Conservation (phyloP, 2,113 vertebrate genomes). For the Jaculus jaculus region DNA sequence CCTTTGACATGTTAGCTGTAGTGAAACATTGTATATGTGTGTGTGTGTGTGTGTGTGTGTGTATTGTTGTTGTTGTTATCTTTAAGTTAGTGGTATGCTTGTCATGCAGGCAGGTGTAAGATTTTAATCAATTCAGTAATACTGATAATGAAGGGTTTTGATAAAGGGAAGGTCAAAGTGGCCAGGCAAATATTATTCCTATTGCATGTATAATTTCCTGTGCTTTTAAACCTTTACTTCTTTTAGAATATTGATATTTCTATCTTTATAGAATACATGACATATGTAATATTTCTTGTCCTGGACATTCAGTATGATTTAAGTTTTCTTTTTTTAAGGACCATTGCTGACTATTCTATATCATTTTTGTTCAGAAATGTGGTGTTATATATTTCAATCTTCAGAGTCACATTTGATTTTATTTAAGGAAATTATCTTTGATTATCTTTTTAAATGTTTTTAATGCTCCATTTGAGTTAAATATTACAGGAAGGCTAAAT, state of each 20-base stretch:
- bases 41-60: constrained; percentile 25
- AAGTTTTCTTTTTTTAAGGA: neutral
- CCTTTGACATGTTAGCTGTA: neutral
- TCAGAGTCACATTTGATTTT: neutral
- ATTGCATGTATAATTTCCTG: neutral
- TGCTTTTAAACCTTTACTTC: neutral
- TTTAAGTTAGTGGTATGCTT: constrained; percentile 10
- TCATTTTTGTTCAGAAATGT: neutral
- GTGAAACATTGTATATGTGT: neutral
- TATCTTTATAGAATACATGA: constrained; percentile 26
- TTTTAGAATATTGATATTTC: constrained; percentile 25
- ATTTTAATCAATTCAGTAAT: constrained; percentile 40
- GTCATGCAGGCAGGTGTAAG: neutral
- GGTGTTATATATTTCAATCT: neutral
- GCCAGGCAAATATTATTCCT: constrained; percentile 38
- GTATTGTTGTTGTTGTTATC: constrained; percentile 60
- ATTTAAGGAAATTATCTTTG: neutral
- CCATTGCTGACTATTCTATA: neutral
- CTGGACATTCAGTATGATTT: neutral
- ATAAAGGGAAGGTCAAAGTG: constrained; percentile 32
- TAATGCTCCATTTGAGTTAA: neutral
- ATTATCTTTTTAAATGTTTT: neutral
- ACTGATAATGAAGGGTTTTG: neutral
- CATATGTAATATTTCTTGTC: neutral
- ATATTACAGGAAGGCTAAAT: neutral